Percentiles rank a stretch among this genome's conserved stretches.
phyloP scores from a whole-genome alignment of 1,140 invertebrate species.

The Drosophila ironensis region DNA sequence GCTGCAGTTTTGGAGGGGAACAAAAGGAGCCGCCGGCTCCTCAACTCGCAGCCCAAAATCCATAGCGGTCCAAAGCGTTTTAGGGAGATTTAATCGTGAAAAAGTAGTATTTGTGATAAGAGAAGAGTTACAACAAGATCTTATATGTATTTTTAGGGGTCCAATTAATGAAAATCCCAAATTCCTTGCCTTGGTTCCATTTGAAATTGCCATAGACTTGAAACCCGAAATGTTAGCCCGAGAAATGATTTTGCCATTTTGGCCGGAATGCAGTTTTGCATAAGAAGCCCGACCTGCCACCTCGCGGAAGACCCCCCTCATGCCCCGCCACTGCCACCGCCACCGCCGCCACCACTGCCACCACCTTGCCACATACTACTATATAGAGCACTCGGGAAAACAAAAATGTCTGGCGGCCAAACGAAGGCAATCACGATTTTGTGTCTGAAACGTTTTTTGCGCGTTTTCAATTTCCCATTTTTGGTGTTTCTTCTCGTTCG shows the following conservation, averaged over 20 bases:
- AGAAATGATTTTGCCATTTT: not conserved
- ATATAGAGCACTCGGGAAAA: slow-evolving; percentile 32
- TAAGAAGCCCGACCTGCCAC: slow-evolving; percentile 16
- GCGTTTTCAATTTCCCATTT: slow-evolving; percentile 74
- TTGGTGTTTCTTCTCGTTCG: slow-evolving; percentile 22
- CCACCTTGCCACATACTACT: slow-evolving; percentile 9
- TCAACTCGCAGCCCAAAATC: not conserved
- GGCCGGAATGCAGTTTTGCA: slow-evolving; percentile 21
- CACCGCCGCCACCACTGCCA: not conserved
- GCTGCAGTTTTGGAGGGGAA: not conserved
- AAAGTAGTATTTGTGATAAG: no score
- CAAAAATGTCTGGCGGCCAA: slow-evolving; percentile 71
- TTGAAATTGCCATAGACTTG: no score
- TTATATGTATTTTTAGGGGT: no score
- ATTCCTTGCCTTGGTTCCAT: no score
- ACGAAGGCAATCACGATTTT: slow-evolving; percentile 78
- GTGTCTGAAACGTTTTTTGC: slow-evolving; percentile 73
- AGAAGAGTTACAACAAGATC: no score
- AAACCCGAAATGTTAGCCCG: not conserved
- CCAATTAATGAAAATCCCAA: no score
- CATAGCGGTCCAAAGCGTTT: slow-evolving; percentile 4
- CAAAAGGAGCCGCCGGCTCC: not conserved
- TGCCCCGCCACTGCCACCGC: not conserved
- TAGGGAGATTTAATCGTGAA: slow-evolving; percentile 34
- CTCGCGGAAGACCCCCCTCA: not conserved